Evolutionary conservation across 2,797 vertebrate genomes (phyloP).

Genomic region (Remorina albescens): DNA sequence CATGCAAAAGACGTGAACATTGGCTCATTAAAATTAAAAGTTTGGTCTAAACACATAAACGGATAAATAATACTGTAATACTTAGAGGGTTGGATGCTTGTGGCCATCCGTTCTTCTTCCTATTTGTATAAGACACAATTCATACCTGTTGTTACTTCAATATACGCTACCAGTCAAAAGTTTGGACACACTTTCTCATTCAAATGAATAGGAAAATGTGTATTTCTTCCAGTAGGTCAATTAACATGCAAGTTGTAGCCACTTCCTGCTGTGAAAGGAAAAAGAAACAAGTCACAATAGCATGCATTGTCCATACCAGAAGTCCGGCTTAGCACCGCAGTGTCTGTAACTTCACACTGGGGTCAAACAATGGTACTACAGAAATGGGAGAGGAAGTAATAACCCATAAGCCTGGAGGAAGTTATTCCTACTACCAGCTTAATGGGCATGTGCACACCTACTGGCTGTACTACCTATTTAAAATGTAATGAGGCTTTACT

Average conservation of each 20-base stretch:
- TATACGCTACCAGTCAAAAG: too few species aligned
- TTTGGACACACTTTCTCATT: too few species aligned
- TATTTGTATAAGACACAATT: too few species aligned
- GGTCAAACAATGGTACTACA: conserved; percentile 55
- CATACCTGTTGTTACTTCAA: neutral
- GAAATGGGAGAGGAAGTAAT: conserved; percentile 70
- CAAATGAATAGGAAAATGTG: too few species aligned
- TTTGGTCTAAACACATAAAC: neutral
- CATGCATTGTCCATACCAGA: conserved; percentile 62
- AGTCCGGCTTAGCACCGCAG: conserved; percentile 44
- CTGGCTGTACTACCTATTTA: conserved; percentile 47
- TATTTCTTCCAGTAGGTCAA: conserved; percentile 11
- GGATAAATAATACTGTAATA: neutral
- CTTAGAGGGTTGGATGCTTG: too few species aligned
- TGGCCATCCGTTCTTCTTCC: too few species aligned
- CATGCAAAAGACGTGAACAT: too few species aligned
- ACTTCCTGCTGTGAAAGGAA: conserved; percentile 26
- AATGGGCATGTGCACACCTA: conserved; percentile 60
- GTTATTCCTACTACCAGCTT: conserved; percentile 48
- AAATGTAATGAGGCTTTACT: conserved; percentile 41
- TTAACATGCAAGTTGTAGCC: conserved; percentile 13
- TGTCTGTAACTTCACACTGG: conserved; percentile 57
- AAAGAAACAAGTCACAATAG: conserved; percentile 52
- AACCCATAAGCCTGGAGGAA: conserved; percentile 63
- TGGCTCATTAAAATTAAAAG: too few species aligned